Percentiles rank a stretch among this genome's conserved stretches.
Conservation (phyloP, 2,888 invertebrate species). For the Cheilosia urbana region DNA sequence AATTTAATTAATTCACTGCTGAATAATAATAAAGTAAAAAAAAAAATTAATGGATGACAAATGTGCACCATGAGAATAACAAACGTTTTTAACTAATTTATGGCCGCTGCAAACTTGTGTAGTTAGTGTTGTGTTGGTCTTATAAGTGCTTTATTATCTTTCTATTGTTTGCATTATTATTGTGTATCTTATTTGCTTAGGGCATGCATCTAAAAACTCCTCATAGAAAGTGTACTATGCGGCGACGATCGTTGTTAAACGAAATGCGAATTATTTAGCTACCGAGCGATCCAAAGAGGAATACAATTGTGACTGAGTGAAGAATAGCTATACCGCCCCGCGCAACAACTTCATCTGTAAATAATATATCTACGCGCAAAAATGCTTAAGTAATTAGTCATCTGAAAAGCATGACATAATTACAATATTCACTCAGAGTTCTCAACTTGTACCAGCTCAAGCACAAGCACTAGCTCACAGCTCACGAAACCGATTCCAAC, state of each 20-base stretch:
- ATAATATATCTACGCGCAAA: conserved; percentile 39
- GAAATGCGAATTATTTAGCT: conserved; percentile 21
- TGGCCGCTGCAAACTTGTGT: conserved; percentile 42
- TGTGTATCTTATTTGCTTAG: conserved; percentile 58
- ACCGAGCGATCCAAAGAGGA: conserved; percentile 18
- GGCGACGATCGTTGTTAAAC: conserved; percentile 22
- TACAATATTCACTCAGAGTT: conserved; percentile 57
- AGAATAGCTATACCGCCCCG: conserved; percentile 14
- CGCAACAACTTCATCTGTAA: conserved; percentile 58
- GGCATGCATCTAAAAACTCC: conserved; percentile 43
- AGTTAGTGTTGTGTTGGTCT: conserved; percentile 5
- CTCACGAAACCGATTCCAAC: conserved; percentile 49
- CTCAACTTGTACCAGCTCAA: conserved; percentile 28
- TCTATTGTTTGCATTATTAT: conserved; percentile 28
- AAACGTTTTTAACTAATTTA: conserved; percentile 52
- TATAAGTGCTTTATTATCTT: conserved; percentile 20
- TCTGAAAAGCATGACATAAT: conserved; percentile 67
- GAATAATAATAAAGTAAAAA: conserved; percentile 45
- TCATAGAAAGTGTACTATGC: background rate
- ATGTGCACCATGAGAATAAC: conserved; percentile 34
- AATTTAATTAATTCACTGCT: conserved; percentile 68
- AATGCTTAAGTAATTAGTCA: conserved; percentile 71
- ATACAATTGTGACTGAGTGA: conserved; percentile 25
- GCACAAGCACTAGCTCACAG: conserved; percentile 44
- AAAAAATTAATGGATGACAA: conserved; percentile 24